phyloP scores from a whole-genome alignment of 1,140 invertebrate species.

The Caligus rogercresseyi region DNA sequence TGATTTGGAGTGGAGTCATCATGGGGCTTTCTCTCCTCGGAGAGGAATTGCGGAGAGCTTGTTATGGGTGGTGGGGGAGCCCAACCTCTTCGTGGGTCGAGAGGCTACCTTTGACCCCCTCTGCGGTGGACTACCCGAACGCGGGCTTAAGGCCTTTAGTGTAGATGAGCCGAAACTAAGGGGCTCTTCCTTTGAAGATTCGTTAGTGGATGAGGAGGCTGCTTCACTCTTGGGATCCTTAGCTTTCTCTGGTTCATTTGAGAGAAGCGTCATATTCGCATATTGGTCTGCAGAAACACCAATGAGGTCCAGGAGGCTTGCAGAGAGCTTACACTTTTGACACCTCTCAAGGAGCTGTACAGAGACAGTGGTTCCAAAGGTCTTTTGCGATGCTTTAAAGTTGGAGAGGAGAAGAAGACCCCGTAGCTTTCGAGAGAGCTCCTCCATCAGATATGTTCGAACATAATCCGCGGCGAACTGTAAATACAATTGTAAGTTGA shows the following conservation, averaged over 20 bases:
- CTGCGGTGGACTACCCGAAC: too few relatives aligned
- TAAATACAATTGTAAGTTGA: not conserved
- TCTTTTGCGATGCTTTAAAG: not conserved
- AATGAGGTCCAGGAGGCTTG: slow-evolving; percentile 7
- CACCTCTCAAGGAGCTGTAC: not conserved
- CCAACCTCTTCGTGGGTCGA: too few relatives aligned
- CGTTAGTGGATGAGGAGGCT: not conserved
- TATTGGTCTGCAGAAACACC: not conserved
- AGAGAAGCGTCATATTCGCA: not conserved
- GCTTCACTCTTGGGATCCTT: not conserved
- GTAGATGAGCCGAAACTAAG: not conserved
- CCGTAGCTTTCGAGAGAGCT: not conserved
- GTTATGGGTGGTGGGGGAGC: not conserved
- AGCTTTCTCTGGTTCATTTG: not conserved
- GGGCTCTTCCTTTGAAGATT: not conserved
- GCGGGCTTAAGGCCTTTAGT: not conserved
- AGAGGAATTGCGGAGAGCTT: not conserved
- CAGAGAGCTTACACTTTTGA: not conserved
- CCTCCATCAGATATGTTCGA: not conserved
- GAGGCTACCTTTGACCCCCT: too few relatives aligned
- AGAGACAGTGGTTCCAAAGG: not conserved
- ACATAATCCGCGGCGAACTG: slow-evolving; percentile 12
- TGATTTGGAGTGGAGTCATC: not conserved
- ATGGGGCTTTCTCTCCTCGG: not conserved
- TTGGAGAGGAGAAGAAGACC: not conserved